Evolutionary conservation across 1,140 invertebrate species (phyloP), one percentile per base, ranked within the genome.

Genomic region (Formica exsecta): DNA sequence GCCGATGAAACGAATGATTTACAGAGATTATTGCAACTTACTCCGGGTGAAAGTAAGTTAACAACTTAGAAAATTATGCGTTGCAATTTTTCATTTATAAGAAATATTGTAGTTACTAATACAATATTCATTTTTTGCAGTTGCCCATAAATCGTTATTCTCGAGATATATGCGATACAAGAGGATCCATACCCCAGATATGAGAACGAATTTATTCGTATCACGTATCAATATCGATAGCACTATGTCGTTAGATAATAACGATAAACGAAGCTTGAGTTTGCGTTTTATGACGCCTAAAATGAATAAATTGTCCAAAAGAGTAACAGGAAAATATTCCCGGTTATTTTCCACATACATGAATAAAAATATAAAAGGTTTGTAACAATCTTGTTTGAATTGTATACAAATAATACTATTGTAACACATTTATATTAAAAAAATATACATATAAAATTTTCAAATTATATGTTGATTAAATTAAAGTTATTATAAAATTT

Each of bases 161-260:
- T 88, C 90, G 51, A 89, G 91, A 70, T 88, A 94, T 8, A 84
- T 92, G 41, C 86, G 88, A 44, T 65, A 88, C 22, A 65, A 68
- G 29, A 36, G 75, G 13, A 80, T 77, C 76, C 9, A 87, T 32
- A 57, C 9, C 2, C 36, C 83, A 22, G 83, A 88, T 25, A 74
- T 70, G 65, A 81, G 51, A 83, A 87, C 66, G 65, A 92, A 92
- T 83, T 80, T 92, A 13, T 76, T 87, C 1, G 84, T 92, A 8
- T 89, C 92, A 8, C 89, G 91, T 62, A 92, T 93, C 0, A 93
- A 93, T 86, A 89, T 94, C n/a, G 90, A 94, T 61, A 92, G 92
- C 70, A 80, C 88, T n/a, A 86, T 89, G 13, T 73, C 70, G 8
- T 71, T 36, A 16, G 54, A 71, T 22, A 89, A 54, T 38, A 90